A percentile compares a stretch with the other conserved stretches of the same genome.
Evolutionary conservation across 2,888 invertebrate species (phyloP).

Genomic region (Tenthredo mesomela): DNA sequence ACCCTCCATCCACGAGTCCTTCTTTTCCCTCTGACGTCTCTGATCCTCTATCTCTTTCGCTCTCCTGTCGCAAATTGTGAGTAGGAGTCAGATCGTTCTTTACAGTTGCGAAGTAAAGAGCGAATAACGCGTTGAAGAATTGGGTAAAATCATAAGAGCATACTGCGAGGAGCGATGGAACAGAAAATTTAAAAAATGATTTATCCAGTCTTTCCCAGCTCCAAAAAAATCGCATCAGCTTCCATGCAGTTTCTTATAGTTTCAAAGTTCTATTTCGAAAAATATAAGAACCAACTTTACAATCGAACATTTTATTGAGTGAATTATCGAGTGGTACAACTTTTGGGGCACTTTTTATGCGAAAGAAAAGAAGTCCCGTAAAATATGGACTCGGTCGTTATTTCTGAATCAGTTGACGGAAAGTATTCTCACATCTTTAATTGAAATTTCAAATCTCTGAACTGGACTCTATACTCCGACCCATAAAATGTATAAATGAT

Average conservation of each 20-base stretch:
- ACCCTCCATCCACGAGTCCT: conserved; percentile 32
- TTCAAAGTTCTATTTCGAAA: background rate
- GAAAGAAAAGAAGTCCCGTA: background rate
- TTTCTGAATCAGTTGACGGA: background rate
- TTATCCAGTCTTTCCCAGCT: background rate
- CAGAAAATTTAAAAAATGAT: background rate
- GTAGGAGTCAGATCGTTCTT: background rate
- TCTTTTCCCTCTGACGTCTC: conserved; percentile 41
- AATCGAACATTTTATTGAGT: background rate
- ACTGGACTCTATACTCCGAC: background rate
- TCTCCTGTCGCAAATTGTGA: conserved; percentile 5
- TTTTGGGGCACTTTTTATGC: background rate
- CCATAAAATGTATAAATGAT: background rate
- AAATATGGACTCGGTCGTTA: background rate
- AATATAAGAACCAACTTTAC: background rate
- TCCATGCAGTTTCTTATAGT: background rate
- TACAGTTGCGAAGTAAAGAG: background rate
- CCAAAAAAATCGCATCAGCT: background rate
- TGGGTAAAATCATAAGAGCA: background rate
- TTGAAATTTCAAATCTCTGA: conserved; percentile 1
- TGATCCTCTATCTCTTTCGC: conserved; percentile 47
- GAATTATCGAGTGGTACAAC: background rate
- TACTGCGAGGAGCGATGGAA: background rate
- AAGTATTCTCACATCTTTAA: background rate
- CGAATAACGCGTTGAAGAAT: background rate